Evolutionary conservation across 2,888 invertebrate species (phyloP), one percentile per base, ranked within the genome.

Genomic region (Drosophila mimica): DNA sequence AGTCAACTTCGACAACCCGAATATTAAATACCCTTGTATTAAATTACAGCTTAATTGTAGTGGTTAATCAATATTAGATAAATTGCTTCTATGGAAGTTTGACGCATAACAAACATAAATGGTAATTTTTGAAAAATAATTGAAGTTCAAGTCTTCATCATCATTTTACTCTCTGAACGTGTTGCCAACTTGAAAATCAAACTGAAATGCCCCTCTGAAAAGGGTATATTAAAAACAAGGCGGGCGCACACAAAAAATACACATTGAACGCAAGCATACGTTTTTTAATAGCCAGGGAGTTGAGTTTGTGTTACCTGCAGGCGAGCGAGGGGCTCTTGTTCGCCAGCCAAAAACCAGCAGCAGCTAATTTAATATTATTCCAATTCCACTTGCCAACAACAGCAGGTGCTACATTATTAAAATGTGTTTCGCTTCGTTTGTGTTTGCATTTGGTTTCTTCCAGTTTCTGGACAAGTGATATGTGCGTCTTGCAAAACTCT

Each of bases 341-440:
- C n/a, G 57, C 33, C 53, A 56, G 25, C 25, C 52, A 28, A 56
- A 34, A 28, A 48, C 33, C 30, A 74, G 15, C 46, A 72, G 15
- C 60, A 58, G 46, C 53, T 56, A 78, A 59, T 64, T 79, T 69
- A 56, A 60, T 57, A 52, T 65, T 65, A 60, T 57, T 81, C 66
- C 81, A 78, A 81, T 70, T 62, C 74, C 69, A 64, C 49, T 77
- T 67, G 63, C 49, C 30, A 20, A 15, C 30, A 40, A 60, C 51
- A 73, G 69, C 78, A 78, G 74, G 66, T 73, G 81, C 60, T 78
- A 54, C 82, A 74, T 78, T 73, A 63, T 77, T 59, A 33, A 30
- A 34, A 11, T 56, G 28, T 38, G 11, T 56, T 56, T n/a, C 28
- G 38, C n/a, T 30, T n/a, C 20, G 51, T 34, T 40, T 56, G 20